These are phyloP conservation scores for Virgularia gustaviana DNA, from an alignment of 92 coral and sea anemone species.

Conservation along the genomic window DNA sequence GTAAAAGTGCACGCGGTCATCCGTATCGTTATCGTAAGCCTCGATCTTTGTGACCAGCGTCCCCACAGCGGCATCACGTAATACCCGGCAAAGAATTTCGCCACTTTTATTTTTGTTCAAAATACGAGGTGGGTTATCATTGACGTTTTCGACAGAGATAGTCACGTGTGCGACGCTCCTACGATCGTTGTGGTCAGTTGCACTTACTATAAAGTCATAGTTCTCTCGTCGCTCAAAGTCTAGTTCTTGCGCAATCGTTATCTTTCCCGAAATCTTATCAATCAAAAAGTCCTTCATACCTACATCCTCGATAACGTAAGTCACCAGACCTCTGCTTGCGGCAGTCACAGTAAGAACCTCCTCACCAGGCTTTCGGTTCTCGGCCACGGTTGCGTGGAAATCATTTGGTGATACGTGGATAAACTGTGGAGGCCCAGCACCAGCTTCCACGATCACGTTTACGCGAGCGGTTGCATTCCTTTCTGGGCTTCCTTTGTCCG, in stretches of 20 bases:
- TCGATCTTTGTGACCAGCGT: constrained; percentile 60
- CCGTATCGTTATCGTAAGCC: constrained; percentile 64
- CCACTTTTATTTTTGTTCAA: constrained; percentile 41
- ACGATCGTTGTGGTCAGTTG: constrained; percentile 71
- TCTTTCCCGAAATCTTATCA: constrained; percentile 65
- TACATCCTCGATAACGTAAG: constrained; percentile 52
- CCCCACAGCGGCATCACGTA: constrained; percentile 53
- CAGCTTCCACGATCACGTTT: constrained; percentile 50
- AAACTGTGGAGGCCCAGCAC: constrained; percentile 80
- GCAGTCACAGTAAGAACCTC: constrained; percentile 59
- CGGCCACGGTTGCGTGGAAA: constrained; percentile 54
- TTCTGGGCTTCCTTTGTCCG: constrained; percentile 71
- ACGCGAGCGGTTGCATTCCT: constrained; percentile 58
- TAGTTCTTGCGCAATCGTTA: constrained; percentile 59
- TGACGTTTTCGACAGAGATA: constrained; percentile 63
- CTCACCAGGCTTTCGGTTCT: constrained; percentile 61
- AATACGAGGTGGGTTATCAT: constrained; percentile 76
- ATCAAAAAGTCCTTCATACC: constrained; percentile 50
- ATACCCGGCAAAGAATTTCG: constrained; percentile 58
- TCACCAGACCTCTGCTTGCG: constrained; percentile 72
- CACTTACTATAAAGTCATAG: constrained; percentile 70
- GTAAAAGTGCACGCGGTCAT: constrained; percentile 59
- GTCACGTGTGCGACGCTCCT: constrained; percentile 60
- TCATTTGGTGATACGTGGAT: constrained; percentile 43
- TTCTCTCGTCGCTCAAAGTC: constrained; percentile 67